Evolutionary conservation across 1,140 invertebrate genomes (phyloP), one percentile per base, ranked within the genome.

Genomic region (Euura lappo): DNA sequence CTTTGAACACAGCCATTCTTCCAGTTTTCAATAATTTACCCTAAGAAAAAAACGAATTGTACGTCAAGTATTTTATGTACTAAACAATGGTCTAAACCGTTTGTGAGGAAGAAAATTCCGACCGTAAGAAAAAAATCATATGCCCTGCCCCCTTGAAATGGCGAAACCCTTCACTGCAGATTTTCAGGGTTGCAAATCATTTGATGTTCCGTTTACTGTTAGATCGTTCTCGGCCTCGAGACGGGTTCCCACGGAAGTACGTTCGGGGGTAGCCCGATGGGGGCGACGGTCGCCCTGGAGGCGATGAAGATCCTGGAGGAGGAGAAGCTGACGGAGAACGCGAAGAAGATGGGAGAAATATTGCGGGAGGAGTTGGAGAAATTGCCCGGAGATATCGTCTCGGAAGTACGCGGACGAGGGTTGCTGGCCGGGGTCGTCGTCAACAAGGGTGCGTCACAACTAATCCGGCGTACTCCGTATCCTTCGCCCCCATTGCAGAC

Each of bases 211-310:
- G 28, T 28, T 28, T 28, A 28, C 28, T 1, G 28, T 28, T 28
- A 92, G 75, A 89, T 95, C 11, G 95, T 95, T 90, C 76, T 93
- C n/a, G 90, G 89, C 46, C 90, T 96, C 65, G 89, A 92, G 75
- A 92, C 93, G n/a, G 94, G 94, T 45, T 90, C 93, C 70, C 95
- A 97, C 82, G 95, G 95, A 45, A 95, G 94, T 3, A 96, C 95
- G 2, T 96, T 93, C 81, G 95, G 95, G 13, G 95, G 95, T 8
- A 96, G 95, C 88, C 94, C 95, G 2, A 82, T 97, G 8, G 94
- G 92, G 7, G 93, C 92, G 78, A 90, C 89, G 83, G 90, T 96
- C 3, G 89, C 89, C 2, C 81, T 91, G 44, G 89, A 90, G 65
- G 90, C 91, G 0, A 79, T 92, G 0, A 85, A 89, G 75, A 86